Base-by-base conservation (phyloP, 1,140 invertebrate genomes). In the Gryon sp. region DNA sequence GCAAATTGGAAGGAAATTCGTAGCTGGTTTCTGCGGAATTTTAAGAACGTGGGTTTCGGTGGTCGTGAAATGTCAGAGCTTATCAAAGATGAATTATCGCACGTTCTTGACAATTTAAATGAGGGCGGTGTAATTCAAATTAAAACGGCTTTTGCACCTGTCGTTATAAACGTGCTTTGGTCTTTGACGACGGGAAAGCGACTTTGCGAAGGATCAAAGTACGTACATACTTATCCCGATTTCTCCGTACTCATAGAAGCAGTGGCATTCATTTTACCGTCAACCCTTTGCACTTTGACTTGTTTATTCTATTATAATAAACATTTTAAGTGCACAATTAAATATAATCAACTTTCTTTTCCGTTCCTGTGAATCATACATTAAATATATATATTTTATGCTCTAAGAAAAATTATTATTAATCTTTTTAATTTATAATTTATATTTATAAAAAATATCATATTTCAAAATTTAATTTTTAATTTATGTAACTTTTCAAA, bases 111-210 rank as follows among this genome's bases (percentile, higher is more conserved):
- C 1, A 85, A 83, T 18, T 83, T 93, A n/a, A 52, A 83, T 36
- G 69, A 88, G 9, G 82, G 86, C 1, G 77, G 82, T 1, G 80
- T 91, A 12, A 82, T 87, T 57, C 70, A 0, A 81, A 89, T 76
- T 68, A 84, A 65, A 68, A 83, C 84, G 0, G 78, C 90, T 60
- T 82, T 94, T 22, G 89, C 91, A 0, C 88, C 90, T 12, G 90
- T 91, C 9, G 92, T 95, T 0, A 89, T 95, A 63, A 96, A 95
- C 81, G 92, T 94, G 0, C 79, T 95, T 1, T 96, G 94, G 94
- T 91, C 89, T 18, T 87, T 94, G 24, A 90, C 92, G 0, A 92
- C 93, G 4, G 95, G 95, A 48, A 89, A 91, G 53, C 80, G 89
- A 36, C 89, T 91, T 8, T 74, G 80, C 2, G 83, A 83, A 3